Evolutionary conservation across 2,797 vertebrate species (phyloP), one percentile per base, ranked within the genome.

Genomic region (Danionella dracula): DNA sequence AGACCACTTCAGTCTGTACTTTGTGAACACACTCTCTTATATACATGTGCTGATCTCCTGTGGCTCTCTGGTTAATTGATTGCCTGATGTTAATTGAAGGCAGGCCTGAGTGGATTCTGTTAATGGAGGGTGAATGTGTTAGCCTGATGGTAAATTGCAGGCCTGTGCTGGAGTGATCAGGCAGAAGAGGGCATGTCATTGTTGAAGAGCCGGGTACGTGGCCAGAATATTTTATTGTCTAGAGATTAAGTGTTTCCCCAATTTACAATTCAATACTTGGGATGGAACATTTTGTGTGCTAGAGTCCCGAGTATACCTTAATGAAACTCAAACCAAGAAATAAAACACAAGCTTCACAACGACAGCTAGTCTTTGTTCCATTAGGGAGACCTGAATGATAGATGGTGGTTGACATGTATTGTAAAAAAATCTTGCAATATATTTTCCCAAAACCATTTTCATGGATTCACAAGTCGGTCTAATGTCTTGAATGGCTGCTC

Each of bases 61-160:
- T 81, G 78, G 46, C 69, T 50, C 61, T 68, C 11, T 2, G 15
- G 65, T 73, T 86, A 89, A 89, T 87, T 88, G 85, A 88, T 88
- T 81, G 82, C 77, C 75, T 78, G 63, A 73, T 79, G 71, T 87
- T 88, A 65, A 84, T 86, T 83, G 81, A 80, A 86, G 84, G 78
- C 78, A 81, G 79, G 82, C 82, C 77, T 81, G 83, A 88, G 81
- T 82, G 79, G 74, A 68, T 77, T 79, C 85, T 86, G 78, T 88
- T 89, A 87, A 88, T 84, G 83, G 74, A 83, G 80, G 83, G 76
- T 75, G 74, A 74, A 81, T 81, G 61, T 73, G 72, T 79, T 59
- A 72, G 72, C 66, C 78, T 75, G 84, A 79, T 80, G 76, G 82
- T 80, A 81, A 87, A 84, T 79, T 64, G 71, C 75, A 76, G 76